Evolutionary conservation across 2,888 invertebrate species (phyloP).

Genomic region (Acrocyrtus sp.): DNA sequence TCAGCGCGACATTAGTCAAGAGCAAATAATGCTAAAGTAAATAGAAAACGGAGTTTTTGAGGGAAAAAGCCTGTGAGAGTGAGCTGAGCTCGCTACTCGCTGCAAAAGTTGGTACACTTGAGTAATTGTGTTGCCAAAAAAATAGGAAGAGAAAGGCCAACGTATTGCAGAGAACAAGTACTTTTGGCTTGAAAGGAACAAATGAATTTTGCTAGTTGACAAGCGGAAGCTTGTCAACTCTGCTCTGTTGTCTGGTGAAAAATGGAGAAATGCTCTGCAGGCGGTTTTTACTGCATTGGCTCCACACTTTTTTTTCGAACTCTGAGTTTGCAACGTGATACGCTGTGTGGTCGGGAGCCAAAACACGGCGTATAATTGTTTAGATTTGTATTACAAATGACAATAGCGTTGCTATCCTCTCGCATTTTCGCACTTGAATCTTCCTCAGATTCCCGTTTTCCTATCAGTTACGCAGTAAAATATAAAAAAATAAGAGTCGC

Average conservation of each 20-base stretch:
- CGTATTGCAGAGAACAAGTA: conserved; percentile 7
- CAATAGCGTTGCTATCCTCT: neutral
- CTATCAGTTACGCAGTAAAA: too few relatives aligned
- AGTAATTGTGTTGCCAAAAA: conserved; percentile 14
- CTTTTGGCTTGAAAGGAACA: conserved; percentile 6
- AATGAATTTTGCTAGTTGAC: conserved; percentile 12
- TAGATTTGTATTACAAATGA: neutral
- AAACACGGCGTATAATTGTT: neutral
- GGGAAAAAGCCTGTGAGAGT: too few relatives aligned
- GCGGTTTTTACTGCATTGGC: conserved; percentile 28
- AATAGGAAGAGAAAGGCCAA: neutral
- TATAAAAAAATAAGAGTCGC: too few relatives aligned
- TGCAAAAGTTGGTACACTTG: too few relatives aligned
- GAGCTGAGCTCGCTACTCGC: too few relatives aligned
- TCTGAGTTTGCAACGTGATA: neutral
- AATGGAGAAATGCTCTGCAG: conserved; percentile 56
- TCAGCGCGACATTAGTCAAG: too few relatives aligned
- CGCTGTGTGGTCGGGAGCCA: neutral
- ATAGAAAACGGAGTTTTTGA: too few relatives aligned
- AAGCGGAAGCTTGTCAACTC: conserved; percentile 2
- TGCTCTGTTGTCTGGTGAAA: conserved; percentile 55
- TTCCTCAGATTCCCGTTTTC: too few relatives aligned
- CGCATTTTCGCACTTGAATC: neutral
- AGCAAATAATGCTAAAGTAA: too few relatives aligned
- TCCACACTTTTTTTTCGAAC: neutral